Conservation (phyloP, 2,888 invertebrate species). For the Sarcophaga rosellei region DNA sequence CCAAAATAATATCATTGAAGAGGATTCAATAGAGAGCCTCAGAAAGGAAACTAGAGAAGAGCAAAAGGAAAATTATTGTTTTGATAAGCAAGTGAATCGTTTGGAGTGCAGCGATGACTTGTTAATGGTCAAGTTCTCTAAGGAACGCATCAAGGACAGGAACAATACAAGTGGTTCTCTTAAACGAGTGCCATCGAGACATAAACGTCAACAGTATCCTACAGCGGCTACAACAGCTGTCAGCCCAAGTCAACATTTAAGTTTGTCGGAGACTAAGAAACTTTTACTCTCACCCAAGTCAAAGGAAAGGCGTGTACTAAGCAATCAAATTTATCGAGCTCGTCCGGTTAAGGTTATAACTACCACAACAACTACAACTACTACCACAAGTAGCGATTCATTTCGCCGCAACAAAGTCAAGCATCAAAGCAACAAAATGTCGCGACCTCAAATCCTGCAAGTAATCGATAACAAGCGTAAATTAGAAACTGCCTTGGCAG, state of each 20-base stretch:
- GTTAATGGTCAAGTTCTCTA: slow-evolving; percentile 58
- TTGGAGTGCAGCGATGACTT: slow-evolving; percentile 48
- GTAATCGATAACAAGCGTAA: slow-evolving; percentile 82
- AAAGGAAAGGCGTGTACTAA: slow-evolving; percentile 76
- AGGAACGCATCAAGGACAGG: slow-evolving; percentile 45
- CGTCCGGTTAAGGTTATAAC: slow-evolving; percentile 78
- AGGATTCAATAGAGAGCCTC: slow-evolving; percentile 76
- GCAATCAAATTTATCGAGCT: slow-evolving; percentile 78
- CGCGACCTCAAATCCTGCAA: slow-evolving; percentile 85
- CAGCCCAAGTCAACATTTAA: slow-evolving; percentile 17
- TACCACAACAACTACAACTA: slow-evolving; percentile 64
- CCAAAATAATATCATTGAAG: slow-evolving; percentile 80
- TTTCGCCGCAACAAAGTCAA: slow-evolving; percentile 74
- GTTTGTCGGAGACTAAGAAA: slow-evolving; percentile 75
- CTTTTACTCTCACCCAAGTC: slow-evolving; percentile 76
- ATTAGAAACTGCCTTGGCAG: slow-evolving; percentile 43
- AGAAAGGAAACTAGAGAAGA: slow-evolving; percentile 8
- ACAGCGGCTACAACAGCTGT: slow-evolving; percentile 76
- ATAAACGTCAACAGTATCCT: slow-evolving; percentile 70
- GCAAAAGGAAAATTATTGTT: slow-evolving; percentile 53
- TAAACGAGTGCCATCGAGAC: slow-evolving; percentile 72
- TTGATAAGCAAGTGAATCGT: background rate
- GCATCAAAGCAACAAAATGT: slow-evolving; percentile 81
- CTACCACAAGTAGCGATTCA: slow-evolving; percentile 70
- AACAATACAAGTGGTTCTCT: slow-evolving; percentile 60